Conservation (phyloP, 2,888 invertebrate genomes). For the Dasysyrphus albostriatus region DNA sequence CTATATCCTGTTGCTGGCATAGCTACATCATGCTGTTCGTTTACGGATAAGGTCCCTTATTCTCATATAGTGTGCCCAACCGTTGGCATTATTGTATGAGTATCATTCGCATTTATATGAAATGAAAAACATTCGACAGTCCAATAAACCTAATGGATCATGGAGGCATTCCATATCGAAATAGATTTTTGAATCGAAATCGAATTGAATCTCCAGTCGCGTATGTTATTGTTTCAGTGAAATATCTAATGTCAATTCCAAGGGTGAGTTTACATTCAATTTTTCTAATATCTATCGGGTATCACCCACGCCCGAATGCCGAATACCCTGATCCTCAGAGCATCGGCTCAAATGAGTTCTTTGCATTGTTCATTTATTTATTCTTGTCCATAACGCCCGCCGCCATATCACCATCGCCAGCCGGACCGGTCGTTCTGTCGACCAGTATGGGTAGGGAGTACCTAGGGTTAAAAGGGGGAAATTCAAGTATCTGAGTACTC, state of each 20-base stretch:
- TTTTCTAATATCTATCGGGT: conserved; percentile 19
- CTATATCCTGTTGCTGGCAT: conserved; percentile 54
- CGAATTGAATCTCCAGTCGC: conserved; percentile 50
- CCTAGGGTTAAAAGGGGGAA: conserved; percentile 12
- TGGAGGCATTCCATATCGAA: conserved; percentile 17
- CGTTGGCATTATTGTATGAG: not conserved
- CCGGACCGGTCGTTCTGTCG: not conserved
- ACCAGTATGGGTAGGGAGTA: not conserved
- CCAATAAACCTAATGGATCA: conserved; percentile 69
- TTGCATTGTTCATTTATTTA: conserved; percentile 31
- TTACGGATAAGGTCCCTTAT: conserved; percentile 21
- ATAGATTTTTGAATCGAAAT: conserved; percentile 28
- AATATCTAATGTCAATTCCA: conserved; percentile 48
- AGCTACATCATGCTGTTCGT: not conserved
- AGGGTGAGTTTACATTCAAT: conserved; percentile 32
- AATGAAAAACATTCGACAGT: conserved; percentile 47
- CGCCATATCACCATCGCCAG: too few relatives aligned
- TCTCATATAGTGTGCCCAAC: not conserved
- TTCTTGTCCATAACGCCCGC: conserved; percentile 13
- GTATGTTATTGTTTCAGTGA: conserved; percentile 55
- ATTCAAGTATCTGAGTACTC: conserved; percentile 19
- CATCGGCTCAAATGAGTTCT: conserved; percentile 35
- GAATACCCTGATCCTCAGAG: not conserved
- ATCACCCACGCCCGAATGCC: conserved; percentile 19
- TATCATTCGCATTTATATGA: not conserved